Evolutionary conservation across 2,113 vertebrate species (phyloP).

Genomic region (Takifugu bimaculatus): DNA sequence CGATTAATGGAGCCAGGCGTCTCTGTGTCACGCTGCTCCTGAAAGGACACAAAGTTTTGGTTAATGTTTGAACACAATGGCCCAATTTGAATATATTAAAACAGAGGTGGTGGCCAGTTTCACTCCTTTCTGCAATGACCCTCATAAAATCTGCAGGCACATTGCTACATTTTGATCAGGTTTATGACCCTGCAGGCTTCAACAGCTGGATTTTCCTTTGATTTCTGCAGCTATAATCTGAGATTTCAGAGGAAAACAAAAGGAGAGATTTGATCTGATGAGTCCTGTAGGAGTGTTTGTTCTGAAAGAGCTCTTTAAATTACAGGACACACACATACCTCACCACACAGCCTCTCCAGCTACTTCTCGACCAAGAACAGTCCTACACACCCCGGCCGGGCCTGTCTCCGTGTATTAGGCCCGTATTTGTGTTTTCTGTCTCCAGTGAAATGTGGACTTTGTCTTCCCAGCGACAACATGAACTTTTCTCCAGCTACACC

Average conservation of each 20-base stretch:
- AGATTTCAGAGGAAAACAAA: not conserved
- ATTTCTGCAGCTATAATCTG: conserved; percentile 13
- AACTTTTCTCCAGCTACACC: conserved; percentile 52
- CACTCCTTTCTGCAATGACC: conserved; percentile 44
- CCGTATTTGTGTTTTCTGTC: conserved; percentile 11
- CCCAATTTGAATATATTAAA: conserved; percentile 64
- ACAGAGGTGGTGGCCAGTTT: conserved; percentile 20
- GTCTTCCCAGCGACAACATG: conserved; percentile 25
- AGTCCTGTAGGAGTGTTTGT: not conserved
- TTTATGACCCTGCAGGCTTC: conserved; percentile 8
- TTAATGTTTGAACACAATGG: conserved; percentile 70
- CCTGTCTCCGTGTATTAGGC: conserved; percentile 19
- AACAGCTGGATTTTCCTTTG: conserved; percentile 8
- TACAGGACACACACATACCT: not conserved
- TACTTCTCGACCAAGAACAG: not conserved
- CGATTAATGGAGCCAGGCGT: conserved; percentile 37
- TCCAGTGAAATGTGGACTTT: conserved; percentile 22
- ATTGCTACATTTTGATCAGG: conserved; percentile 23
- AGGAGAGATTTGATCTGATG: not conserved
- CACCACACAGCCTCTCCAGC: not conserved
- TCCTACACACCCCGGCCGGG: not conserved
- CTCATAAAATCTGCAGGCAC: conserved; percentile 39
- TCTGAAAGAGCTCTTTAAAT: not conserved
- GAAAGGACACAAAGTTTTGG: conserved; percentile 49
- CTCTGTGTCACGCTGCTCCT: conserved; percentile 34